Conservation (phyloP, 2,113 vertebrate genomes). For the Tonatia bakeri region DNA sequence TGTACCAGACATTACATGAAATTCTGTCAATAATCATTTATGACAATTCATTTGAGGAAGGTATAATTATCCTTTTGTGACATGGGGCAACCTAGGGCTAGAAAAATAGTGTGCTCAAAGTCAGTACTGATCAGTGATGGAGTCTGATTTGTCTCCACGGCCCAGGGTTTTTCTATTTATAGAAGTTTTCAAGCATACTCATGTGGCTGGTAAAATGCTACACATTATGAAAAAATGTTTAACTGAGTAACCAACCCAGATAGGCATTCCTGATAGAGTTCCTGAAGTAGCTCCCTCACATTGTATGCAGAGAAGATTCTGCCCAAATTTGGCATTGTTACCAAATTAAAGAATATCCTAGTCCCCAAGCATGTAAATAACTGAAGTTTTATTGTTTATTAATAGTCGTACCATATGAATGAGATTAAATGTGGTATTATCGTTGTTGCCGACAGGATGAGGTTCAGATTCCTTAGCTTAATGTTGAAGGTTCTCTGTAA, state of each 20-base stretch:
- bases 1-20: neutral
- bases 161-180: neutral
- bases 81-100: neutral
- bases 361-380: neutral
- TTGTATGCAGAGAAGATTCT: neutral
- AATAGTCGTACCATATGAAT: neutral
- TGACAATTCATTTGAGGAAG: neutral
- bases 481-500: neutral
- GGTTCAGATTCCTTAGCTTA: neutral
- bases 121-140: neutral
- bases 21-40: neutral
- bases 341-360: neutral
- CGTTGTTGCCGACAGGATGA: neutral
- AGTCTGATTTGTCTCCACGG: neutral
- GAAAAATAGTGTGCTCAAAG: neutral
- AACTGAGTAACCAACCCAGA: neutral
- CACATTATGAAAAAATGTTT: neutral
- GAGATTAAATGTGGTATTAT: neutral
- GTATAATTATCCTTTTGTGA: neutral
- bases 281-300: neutral
- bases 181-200: neutral
- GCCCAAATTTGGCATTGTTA: neutral
- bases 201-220: neutral
- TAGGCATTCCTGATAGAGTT: neutral
- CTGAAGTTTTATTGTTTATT: neutral